A percentile compares a stretch with the other conserved stretches of the same genome.
phyloP scores from a whole-genome alignment of 2,113 vertebrate genomes.

The Caloenas nicobarica region DNA sequence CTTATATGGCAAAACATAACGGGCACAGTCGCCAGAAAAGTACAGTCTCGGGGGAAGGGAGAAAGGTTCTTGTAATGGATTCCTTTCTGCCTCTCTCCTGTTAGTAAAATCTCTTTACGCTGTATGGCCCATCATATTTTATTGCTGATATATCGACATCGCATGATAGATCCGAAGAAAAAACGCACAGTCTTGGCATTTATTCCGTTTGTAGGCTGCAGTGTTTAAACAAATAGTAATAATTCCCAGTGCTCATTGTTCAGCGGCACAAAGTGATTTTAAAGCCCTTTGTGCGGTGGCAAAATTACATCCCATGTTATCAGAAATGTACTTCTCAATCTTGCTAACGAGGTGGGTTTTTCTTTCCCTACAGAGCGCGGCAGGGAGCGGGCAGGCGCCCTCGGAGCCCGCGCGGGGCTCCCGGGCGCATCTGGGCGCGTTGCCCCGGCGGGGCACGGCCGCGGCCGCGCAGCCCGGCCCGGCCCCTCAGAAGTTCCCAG shows the following conservation, averaged over 20 bases:
- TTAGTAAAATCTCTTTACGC: not conserved
- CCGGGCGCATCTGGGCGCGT: not conserved
- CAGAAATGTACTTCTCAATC: not conserved
- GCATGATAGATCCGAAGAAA: not conserved
- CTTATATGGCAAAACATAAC: not conserved
- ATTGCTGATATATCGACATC: not conserved
- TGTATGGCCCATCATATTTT: not conserved
- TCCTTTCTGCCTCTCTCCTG: not conserved
- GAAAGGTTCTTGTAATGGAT: not conserved
- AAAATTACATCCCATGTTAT: not conserved
- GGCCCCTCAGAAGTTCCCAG: not conserved
- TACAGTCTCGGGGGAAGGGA: not conserved
- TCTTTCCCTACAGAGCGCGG: not conserved
- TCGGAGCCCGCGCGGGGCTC: not conserved
- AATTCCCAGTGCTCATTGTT: constrained; percentile 30
- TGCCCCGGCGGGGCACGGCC: not conserved
- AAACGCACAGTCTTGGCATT: not conserved
- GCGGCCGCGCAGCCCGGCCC: not conserved
- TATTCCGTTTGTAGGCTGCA: not conserved
- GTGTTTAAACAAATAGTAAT: not conserved
- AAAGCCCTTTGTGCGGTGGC: not conserved
- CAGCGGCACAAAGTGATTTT: not conserved
- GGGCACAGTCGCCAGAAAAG: not conserved
- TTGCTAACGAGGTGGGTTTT: not conserved
- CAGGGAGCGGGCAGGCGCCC: not conserved